Base-by-base conservation (phyloP, 1,140 invertebrate species). In the Aethina tumida region DNA sequence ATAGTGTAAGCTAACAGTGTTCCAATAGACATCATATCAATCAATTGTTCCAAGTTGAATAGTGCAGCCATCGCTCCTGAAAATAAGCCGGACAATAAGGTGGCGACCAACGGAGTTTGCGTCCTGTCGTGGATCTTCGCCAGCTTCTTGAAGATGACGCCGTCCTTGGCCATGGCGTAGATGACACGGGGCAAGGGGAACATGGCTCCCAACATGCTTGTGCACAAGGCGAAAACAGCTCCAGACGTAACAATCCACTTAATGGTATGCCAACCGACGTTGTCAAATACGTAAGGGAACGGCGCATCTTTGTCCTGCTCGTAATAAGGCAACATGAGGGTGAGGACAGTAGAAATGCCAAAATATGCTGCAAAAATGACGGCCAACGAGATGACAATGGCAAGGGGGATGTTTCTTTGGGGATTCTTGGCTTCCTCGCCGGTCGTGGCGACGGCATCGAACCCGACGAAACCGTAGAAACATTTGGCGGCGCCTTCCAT, bases 261-360 rank as follows among this genome's bases (percentile, higher is more conserved):
- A 9, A 82, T 78, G 60, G 73, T 75, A 0, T 63, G 56, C 78
- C 74, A 84, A 0, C 79, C 83, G 15, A 84, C 70, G 22, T 60
- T 47, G 0, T 70, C 64, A 60, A 91, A 92, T 4, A 79, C 74
- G 49, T 72, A 64, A 0, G 84, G 81, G 17, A 89, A 65, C 0
- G 84, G 81, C 0, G 82, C 79, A 35, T 78, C 64, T 2, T 59
- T 41, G 60, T 85, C 68, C 69, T 87, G 82, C 10, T 75, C 52
- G 58, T 85, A 96, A 60, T 94, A 96, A 0, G 92, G 91, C 64
- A 79, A 75, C 81, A 94, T 91, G 70, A 95, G 75, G 0, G 91
- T 95, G n/a, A 94, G 56, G 0, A 94, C 79, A 0, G 80, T 78
- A 0, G 88, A 85, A 3, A 93, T 79, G 12, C 81, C 79, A 65